Conservation (phyloP, 2,888 invertebrate species). For the Drosophila percnosoma region DNA sequence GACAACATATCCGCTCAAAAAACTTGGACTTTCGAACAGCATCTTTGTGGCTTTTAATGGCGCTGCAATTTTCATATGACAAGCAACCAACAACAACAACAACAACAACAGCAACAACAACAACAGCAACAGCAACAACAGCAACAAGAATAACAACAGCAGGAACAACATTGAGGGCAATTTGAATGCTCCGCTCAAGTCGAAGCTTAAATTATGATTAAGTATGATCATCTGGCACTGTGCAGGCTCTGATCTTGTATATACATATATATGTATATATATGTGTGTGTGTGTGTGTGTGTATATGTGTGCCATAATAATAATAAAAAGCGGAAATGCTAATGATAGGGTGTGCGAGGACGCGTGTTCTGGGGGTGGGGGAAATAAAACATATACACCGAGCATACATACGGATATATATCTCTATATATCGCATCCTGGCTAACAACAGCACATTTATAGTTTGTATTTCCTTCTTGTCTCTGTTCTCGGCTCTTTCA, state of each 20-base stretch:
- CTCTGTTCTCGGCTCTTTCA: conserved; percentile 31
- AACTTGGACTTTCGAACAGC: background rate
- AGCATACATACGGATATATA: conserved; percentile 37
- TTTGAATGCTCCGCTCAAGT: conserved; percentile 64
- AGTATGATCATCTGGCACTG: conserved; percentile 78
- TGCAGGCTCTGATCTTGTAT: conserved; percentile 15
- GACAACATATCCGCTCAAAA: conserved; percentile 72
- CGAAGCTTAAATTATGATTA: conserved; percentile 82
- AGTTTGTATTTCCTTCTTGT: conserved; percentile 60
- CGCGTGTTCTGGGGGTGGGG: conserved; percentile 21
- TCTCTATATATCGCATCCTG: conserved; percentile 44
- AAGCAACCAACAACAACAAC: conserved; percentile 54
- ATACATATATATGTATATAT: background rate
- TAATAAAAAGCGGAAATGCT: conserved; percentile 85
- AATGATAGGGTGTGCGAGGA: conserved; percentile 82
- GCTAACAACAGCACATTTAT: conserved; percentile 63
- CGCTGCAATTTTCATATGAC: conserved; percentile 79
- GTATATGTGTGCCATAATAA: conserved; percentile 65
- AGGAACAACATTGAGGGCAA: conserved; percentile 37
- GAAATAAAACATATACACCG: conserved; percentile 2
- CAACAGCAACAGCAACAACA: conserved; percentile 8
- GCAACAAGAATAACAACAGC: conserved; percentile 10
- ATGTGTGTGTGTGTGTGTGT: background rate
- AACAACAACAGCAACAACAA: background rate
- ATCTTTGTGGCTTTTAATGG: conserved; percentile 56